Evolutionary conservation across 2,797 vertebrate species (phyloP).

Genomic region (Sciurus carolinensis): DNA sequence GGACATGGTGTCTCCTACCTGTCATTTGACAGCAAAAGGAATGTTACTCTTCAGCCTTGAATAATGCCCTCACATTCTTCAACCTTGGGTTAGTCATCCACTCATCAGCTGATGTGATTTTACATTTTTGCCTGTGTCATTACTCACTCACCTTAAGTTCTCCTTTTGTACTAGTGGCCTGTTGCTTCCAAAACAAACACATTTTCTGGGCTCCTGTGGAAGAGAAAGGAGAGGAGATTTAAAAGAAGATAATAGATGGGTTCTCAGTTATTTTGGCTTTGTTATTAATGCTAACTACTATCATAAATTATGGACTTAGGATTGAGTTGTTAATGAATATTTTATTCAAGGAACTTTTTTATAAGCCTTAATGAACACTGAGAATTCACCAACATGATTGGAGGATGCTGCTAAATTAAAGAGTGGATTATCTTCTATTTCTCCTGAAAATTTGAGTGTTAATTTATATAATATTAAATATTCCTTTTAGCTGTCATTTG

Average conservation of each 20-base stretch:
- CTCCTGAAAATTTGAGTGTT: conserved; percentile 49
- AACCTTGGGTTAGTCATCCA: conserved; percentile 71
- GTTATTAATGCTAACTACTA: conserved; percentile 52
- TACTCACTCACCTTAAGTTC: conserved; percentile 74
- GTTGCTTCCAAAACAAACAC: conserved; percentile 75
- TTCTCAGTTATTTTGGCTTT: conserved; percentile 55
- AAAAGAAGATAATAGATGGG: not conserved
- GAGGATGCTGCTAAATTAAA: conserved; percentile 42
- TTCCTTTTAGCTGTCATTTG: conserved; percentile 45
- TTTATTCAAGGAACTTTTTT: conserved; percentile 65
- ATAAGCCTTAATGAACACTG: conserved; percentile 11
- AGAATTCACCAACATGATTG: conserved; percentile 44
- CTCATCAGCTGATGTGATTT: conserved; percentile 76
- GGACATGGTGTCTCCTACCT: conserved; percentile 75
- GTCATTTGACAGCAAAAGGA: conserved; percentile 73
- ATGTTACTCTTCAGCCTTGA: conserved; percentile 79
- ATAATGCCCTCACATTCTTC: conserved; percentile 47
- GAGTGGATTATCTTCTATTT: conserved; percentile 41
- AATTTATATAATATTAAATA: not conserved
- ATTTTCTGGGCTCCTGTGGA: conserved; percentile 52
- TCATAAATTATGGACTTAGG: not conserved
- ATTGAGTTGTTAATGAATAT: conserved; percentile 42
- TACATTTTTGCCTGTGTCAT: conserved; percentile 60
- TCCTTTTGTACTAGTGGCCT: conserved; percentile 52
- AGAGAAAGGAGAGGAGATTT: conserved; percentile 13